Evolutionary conservation across 2,113 vertebrate species (phyloP).

Genomic region (Pelecanus crispus): DNA sequence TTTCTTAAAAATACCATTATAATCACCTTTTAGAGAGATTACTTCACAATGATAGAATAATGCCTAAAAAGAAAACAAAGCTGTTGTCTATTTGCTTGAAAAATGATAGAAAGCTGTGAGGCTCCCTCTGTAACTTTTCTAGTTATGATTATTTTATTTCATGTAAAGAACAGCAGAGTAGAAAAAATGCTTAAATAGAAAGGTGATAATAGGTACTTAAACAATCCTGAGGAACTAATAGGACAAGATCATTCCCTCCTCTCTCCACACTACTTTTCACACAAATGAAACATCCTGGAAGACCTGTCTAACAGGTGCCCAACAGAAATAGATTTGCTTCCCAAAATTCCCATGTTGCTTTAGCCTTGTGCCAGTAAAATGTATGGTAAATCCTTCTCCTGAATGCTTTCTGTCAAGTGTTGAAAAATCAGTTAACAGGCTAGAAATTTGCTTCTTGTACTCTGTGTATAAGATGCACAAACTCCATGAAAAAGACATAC

Average conservation of each 20-base stretch:
- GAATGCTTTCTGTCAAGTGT: neutral
- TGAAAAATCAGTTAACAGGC: neutral
- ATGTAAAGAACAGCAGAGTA: neutral
- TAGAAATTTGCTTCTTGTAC: neutral
- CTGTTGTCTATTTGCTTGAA: neutral
- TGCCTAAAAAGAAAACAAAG: neutral
- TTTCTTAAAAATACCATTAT: conserved; percentile 15
- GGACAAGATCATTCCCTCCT: neutral
- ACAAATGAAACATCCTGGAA: neutral
- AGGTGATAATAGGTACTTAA: neutral
- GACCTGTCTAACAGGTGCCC: neutral
- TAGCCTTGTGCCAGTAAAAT: neutral
- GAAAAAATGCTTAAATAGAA: neutral
- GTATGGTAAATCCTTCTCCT: neutral
- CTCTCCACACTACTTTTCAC: neutral
- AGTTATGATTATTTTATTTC: neutral
- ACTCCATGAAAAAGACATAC: neutral
- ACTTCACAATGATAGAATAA: neutral
- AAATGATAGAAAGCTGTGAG: neutral
- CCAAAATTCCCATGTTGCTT: neutral
- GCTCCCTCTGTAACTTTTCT: neutral
- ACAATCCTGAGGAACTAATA: rapidly evolving
- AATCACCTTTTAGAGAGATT: neutral
- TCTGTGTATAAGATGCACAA: neutral
- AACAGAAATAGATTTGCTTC: neutral